Percentiles rank a stretch among this genome's conserved stretches.
phyloP scores from a whole-genome alignment of 1,140 invertebrate genomes.

The Chionoecetes opilio region DNA sequence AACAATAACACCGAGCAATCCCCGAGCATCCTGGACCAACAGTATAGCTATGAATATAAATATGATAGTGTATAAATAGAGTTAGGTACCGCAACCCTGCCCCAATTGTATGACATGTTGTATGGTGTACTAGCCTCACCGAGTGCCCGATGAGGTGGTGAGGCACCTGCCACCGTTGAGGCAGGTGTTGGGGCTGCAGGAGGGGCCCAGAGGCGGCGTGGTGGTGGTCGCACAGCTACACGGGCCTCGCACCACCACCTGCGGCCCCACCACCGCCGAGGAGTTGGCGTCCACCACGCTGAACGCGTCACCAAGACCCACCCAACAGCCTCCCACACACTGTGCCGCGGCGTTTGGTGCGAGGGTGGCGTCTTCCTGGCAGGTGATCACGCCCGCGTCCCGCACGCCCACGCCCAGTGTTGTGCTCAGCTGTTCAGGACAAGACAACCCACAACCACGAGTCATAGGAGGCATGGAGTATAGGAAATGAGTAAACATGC shows the following conservation, averaged over 20 bases:
- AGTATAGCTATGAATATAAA: too few species aligned
- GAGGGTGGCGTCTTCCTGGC: neutral
- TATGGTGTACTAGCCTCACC: neutral
- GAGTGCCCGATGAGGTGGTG: conserved; percentile 21
- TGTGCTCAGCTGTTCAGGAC: conserved; percentile 34
- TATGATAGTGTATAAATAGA: too few species aligned
- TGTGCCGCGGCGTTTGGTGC: neutral
- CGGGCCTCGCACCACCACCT: neutral
- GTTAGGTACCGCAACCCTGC: too few species aligned
- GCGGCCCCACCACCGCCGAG: conserved; percentile 60
- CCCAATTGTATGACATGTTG: too few species aligned
- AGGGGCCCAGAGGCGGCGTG: neutral
- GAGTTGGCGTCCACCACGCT: conserved; percentile 53
- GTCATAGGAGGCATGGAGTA: too few species aligned
- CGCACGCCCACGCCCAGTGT: neutral
- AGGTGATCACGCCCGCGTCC: conserved; percentile 21
- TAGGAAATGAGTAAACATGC: too few species aligned
- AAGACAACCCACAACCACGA: neutral
- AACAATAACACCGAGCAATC: too few species aligned
- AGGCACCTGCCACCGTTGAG: conserved; percentile 66
- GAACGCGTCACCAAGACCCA: neutral
- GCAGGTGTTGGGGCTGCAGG: conserved; percentile 38
- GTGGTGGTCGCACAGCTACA: neutral
- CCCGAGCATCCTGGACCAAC: too few species aligned
- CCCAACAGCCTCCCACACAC: conserved; percentile 61